A percentile compares a stretch with the other conserved stretches of the same genome.
Evolutionary conservation across 1,140 invertebrate genomes (phyloP).

Genomic region (Eriosoma lanigerum): DNA sequence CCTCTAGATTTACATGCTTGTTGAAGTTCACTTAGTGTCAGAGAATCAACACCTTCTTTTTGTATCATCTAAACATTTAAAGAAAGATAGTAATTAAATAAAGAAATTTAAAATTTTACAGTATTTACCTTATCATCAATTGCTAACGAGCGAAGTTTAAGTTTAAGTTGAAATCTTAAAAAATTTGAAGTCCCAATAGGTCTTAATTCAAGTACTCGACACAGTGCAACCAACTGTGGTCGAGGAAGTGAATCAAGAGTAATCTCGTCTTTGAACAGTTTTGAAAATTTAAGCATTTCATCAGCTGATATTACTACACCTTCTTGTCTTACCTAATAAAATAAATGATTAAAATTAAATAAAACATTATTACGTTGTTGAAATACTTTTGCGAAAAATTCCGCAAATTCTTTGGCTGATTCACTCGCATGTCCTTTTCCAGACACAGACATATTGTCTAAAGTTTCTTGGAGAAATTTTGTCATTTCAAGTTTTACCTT

Average conservation of each 20-base stretch:
- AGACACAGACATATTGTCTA: constrained; percentile 91
- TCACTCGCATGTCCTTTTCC: constrained; percentile 74
- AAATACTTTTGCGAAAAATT: constrained; percentile 83
- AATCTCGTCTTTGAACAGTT: constrained; percentile 98
- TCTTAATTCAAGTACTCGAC: constrained; percentile 87
- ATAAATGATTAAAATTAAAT: too few relatives aligned
- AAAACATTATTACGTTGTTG: too few relatives aligned
- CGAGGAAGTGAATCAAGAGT: constrained; percentile 91
- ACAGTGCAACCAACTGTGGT: constrained; percentile 87
- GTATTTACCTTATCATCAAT: constrained; percentile 86
- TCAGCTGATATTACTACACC: constrained; percentile 78
- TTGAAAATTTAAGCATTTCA: constrained; percentile 96
- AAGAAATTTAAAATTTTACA: constrained; percentile 50
- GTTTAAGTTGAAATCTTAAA: constrained; percentile 87
- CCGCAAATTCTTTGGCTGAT: constrained; percentile 87
- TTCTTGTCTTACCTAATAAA: constrained; percentile 63
- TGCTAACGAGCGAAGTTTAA: constrained; percentile 85
- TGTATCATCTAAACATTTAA: constrained; percentile 73
- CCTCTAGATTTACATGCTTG: constrained; percentile 89
- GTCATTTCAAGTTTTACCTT: constrained; percentile 98
- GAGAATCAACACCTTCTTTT: constrained; percentile 89
- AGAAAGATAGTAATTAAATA: background rate
- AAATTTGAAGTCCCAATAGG: constrained; percentile 89
- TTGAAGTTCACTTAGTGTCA: constrained; percentile 90
- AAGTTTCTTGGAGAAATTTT: constrained; percentile 91